phyloP scores from a whole-genome alignment of 2,888 invertebrate species.

The Sinhomidia bicolor region DNA sequence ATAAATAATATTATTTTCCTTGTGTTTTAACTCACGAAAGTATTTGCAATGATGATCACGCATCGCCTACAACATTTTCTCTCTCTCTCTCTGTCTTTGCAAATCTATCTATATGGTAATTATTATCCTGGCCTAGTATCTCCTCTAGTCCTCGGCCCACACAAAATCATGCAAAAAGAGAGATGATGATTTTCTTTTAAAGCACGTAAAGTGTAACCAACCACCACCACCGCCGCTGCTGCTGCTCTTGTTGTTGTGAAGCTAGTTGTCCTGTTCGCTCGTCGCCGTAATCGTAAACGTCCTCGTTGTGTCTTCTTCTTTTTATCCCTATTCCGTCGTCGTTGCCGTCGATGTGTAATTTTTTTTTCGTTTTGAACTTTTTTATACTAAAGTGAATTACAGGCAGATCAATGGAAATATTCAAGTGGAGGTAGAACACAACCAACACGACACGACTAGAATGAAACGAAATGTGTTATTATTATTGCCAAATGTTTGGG shows the following conservation, averaged over 20 bases:
- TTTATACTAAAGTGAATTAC: too few relatives aligned
- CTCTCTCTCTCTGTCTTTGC: constrained; percentile 34
- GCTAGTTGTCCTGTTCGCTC: not conserved
- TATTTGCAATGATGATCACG: not conserved
- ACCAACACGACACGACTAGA: constrained; percentile 36
- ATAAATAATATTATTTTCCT: constrained; percentile 32
- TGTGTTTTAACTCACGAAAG: not conserved
- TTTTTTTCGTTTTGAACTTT: too few relatives aligned
- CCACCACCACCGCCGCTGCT: not conserved
- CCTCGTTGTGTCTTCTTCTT: constrained; percentile 24
- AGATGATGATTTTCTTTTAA: constrained; percentile 8
- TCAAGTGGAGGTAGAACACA: not conserved
- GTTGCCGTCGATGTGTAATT: not conserved
- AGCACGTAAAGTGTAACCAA: not conserved
- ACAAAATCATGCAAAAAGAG: constrained; percentile 41
- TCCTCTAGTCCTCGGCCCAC: not conserved
- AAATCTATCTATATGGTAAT: constrained; percentile 72
- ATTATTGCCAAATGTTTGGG: not conserved
- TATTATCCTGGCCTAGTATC: constrained; percentile 3
- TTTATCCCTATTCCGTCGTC: not conserved
- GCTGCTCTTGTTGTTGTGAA: not conserved
- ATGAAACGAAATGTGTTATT: not conserved
- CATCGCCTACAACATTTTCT: constrained; percentile 64
- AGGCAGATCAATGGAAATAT: not conserved
- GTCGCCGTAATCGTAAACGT: constrained; percentile 28